Evolutionary conservation across 2,113 vertebrate species (phyloP), one percentile per base, ranked within the genome.

Genomic region (Carassius carassius): DNA sequence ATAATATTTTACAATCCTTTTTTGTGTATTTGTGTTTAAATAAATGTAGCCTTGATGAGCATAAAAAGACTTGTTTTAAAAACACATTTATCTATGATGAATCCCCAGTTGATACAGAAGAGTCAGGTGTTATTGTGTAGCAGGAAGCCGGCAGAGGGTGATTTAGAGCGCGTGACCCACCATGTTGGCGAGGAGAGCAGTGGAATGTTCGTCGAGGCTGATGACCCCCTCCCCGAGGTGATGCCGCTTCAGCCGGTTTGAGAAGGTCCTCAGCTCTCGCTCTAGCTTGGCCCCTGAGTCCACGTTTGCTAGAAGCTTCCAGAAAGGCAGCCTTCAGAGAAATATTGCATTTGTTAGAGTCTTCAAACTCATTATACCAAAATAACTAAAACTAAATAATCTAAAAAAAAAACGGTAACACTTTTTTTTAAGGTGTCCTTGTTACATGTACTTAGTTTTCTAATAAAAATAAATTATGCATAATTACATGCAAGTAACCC

Each of bases 181-280:
- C 94, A 81, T 82, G 0, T 94, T 93, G 0, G 94, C 91, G 6
- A 98, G 95, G 89, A 96, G 41, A 78, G 91, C 88, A 2, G 97
- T 97, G 95, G 94, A 92, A 89, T 87, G 95, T 94, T 97, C 96
- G 51, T 92, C 95, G 84, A 97, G 93, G 84, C 92, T 94, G 91
- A 97, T 95, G 77, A 97, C 90, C 44, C 96, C 95, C 73, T 96
- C 94, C 82, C 93, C 95, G 0, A 98, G 91, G 67, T 67, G 90
- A 84, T 96, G 95, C 86, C 95, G 93, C 91, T 85, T 95, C 84
- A 98, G 78, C 69, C 94, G 95, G 90, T 93, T 95, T 70, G 91
- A 93, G 91, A 97, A 95, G 1, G 93, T 93, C 89, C 92, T 93
- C 90, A 97, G 84, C 82, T 97, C 96, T 88, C 92, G 93, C 89